These are phyloP conservation scores for Rotaria macrura DNA, from an alignment of 2,888 invertebrate genomes.

Conservation along the genomic window DNA sequence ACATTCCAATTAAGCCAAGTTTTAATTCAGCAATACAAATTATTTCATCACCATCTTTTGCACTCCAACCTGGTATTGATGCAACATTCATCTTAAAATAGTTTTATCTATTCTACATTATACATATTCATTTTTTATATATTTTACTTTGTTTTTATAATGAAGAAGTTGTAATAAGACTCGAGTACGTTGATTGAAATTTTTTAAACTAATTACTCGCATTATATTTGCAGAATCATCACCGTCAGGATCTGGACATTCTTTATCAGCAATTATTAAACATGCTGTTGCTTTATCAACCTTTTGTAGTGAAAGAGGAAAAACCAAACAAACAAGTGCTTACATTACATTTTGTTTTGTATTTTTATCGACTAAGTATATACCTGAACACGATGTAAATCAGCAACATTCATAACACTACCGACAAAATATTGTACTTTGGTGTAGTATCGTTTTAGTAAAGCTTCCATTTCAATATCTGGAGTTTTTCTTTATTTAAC, in stretches of 20 bases:
- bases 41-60: slow-evolving; percentile 99
- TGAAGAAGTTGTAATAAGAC: slow-evolving; percentile 99
- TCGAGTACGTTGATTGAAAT: slow-evolving; percentile 97
- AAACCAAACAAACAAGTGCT: too few relatives aligned
- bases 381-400: slow-evolving; percentile 93
- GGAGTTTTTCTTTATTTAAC: slow-evolving; percentile 74
- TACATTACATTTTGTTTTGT: too few relatives aligned
- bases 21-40: slow-evolving; percentile 97
- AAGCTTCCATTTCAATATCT: slow-evolving; percentile 98
- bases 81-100: not conserved
- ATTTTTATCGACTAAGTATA: too few relatives aligned
- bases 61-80: slow-evolving; percentile 97
- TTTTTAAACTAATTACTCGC: slow-evolving; percentile 99
- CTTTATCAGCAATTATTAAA: slow-evolving; percentile 96
- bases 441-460: slow-evolving; percentile 99
- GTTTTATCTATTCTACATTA: not conserved
- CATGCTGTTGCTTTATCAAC: slow-evolving; percentile 86
- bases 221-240: slow-evolving; percentile 99
- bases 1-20: slow-evolving; percentile 97
- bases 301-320: too few relatives aligned
- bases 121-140: not conserved
- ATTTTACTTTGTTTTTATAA: slow-evolving; percentile 90
- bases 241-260: slow-evolving; percentile 98
- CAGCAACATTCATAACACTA: slow-evolving; percentile 99
- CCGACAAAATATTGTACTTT: slow-evolving; percentile 96